phyloP scores from a whole-genome alignment of 2,113 vertebrate genomes.

The Aphyosemion australe region DNA sequence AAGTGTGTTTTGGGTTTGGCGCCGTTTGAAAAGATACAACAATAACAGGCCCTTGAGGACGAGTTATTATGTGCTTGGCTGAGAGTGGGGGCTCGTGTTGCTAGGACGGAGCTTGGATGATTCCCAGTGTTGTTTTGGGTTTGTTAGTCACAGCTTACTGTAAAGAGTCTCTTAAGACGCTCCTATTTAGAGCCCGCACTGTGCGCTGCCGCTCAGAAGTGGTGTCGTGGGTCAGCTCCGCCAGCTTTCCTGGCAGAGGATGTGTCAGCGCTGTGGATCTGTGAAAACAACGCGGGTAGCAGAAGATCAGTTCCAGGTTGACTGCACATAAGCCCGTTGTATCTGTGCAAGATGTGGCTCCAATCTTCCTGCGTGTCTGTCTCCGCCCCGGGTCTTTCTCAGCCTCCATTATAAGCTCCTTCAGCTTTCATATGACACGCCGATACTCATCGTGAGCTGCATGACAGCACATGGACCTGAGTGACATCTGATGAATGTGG shows the following conservation, averaged over 20 bases:
- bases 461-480: constrained; percentile 65
- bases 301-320: constrained; percentile 64
- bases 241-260: constrained; percentile 46
- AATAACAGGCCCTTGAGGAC: constrained; percentile 58
- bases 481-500: constrained; percentile 69
- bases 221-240: constrained; percentile 45
- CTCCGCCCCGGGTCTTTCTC: constrained; percentile 41
- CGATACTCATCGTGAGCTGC: constrained; percentile 52
- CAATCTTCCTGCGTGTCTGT: constrained; percentile 58
- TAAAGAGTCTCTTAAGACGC: constrained; percentile 37
- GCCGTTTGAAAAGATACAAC: constrained; percentile 68
- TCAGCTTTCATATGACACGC: constrained; percentile 54
- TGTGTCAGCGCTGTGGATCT: constrained; percentile 48
- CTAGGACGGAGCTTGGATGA: constrained; percentile 45
- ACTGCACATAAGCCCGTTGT: background rate
- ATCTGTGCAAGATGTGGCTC: constrained; percentile 48
- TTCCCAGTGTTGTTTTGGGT: constrained; percentile 60
- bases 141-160: constrained; percentile 53
- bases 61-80: constrained; percentile 67
- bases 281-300: constrained; percentile 49
- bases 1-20: constrained; percentile 69
- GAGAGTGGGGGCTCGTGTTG: constrained; percentile 48
- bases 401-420: constrained; percentile 62
- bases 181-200: constrained; percentile 58
- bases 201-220: constrained; percentile 41